These are phyloP conservation scores for Pomatostomus ruficeps DNA, from an alignment of 2,113 vertebrate species.

Conservation along the genomic window DNA sequence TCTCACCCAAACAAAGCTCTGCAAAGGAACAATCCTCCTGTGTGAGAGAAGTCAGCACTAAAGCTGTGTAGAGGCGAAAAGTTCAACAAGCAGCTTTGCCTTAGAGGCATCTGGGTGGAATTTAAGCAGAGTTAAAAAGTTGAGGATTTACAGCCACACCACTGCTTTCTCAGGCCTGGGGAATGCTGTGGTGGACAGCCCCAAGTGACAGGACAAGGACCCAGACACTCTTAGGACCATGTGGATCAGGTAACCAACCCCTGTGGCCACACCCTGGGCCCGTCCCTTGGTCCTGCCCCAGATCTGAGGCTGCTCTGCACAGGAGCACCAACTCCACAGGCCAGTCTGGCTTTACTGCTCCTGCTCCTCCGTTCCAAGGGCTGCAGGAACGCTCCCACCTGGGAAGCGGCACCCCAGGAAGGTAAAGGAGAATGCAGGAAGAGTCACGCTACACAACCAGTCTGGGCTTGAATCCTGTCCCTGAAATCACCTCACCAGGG, in stretches of 20 bases:
- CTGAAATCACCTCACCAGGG: neutral
- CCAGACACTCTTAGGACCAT: neutral
- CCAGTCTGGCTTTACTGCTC: neutral
- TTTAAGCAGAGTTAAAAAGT: neutral
- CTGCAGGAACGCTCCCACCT: neutral
- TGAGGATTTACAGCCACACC: neutral
- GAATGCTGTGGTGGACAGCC: neutral
- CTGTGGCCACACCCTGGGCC: rapidly evolving
- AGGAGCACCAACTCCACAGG: neutral
- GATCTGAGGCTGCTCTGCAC: neutral
- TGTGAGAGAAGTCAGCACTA: neutral
- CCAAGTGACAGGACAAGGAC: neutral
- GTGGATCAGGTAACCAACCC: neutral
- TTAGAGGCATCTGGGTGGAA: neutral
- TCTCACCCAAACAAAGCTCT: neutral
- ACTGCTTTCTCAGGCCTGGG: neutral
- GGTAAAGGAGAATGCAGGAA: neutral
- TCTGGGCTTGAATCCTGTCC: neutral
- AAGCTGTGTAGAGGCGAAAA: neutral
- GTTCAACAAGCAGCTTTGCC: neutral
- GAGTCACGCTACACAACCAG: neutral
- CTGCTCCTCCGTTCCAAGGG: neutral
- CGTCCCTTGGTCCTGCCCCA: neutral
- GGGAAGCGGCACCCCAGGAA: neutral
- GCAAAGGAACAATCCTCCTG: neutral